Percentiles rank a stretch among this genome's conserved stretches.
Evolutionary conservation across 1,140 invertebrate species (phyloP).

Genomic region (Ruditapes philippinarum): DNA sequence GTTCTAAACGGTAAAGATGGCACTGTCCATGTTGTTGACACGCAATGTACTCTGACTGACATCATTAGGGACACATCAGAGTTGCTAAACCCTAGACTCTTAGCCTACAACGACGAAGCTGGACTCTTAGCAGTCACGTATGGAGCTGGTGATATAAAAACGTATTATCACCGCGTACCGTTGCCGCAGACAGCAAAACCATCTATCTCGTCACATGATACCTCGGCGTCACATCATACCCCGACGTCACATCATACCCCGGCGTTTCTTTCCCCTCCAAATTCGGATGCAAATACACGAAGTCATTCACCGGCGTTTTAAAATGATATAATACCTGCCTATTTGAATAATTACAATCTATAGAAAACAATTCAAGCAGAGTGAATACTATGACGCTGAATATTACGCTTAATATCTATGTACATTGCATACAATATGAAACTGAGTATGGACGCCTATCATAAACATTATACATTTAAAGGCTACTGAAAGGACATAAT

Average conservation of each 20-base stretch:
- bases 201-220: no score
- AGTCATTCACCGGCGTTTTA: slow-evolving; percentile 17
- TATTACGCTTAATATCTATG: no score
- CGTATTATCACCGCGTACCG: not conserved
- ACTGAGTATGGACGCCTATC: no score
- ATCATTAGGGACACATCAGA: not conserved
- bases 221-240: no score
- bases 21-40: slow-evolving; percentile 7
- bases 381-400: no score
- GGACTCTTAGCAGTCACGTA: not conserved
- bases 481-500: no score
- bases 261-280: not conserved
- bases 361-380: no score
- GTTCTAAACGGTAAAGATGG: slow-evolving; percentile 20
- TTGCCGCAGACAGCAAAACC: not conserved
- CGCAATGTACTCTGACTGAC: slow-evolving; percentile 18
- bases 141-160: slow-evolving; percentile 4
- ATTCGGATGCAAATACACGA: not conserved
- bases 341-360: no score
- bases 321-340: no score
- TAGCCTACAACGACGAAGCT: not conserved
- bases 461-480: no score
- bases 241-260: not conserved
- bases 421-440: no score
- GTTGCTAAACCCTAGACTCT: not conserved